Evolutionary conservation across 1,140 invertebrate species (phyloP), one percentile per base, ranked within the genome.

Genomic region (Diorhabda elongata): DNA sequence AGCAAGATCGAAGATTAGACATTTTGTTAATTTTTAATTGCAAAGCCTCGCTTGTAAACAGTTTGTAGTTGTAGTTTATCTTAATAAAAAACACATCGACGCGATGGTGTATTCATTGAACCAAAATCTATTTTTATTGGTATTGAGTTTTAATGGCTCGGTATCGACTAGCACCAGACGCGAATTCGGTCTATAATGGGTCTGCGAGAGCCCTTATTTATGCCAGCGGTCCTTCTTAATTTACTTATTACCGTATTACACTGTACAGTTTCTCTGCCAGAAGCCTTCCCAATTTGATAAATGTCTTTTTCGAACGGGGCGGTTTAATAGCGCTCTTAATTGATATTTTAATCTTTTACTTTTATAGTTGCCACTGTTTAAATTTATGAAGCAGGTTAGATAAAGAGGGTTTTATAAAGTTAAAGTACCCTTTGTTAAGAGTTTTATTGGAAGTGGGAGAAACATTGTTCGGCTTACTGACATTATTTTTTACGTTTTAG

Each of bases 191-290:
- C 63, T 66, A 68, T 71, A 68, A 71, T 68, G 61, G 66, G 61
- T 56, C 66, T 45, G 58, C 69, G 52, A 67, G 66, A 66, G 61
- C 58, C 59, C 69, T 71, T 73, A 73, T 73, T 73, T 73, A 73
- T 71, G 72, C 61, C 61, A 44, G 64, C 45, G 52, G 64, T 66
- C 67, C 66, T 67, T 71, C 64, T 71, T 71, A 73, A 71, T 73
- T 71, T 73, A 73, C 68, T 71, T 71, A 73, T 73, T 67, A 71
- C 67, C 66, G 57, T 66, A 56, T n/a, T 66, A 66, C 41, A 66
- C 64, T 71, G 64, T 69, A 62, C 58, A 67, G 61, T 67, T 63
- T 60, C 65, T 62, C 58, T 62, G 43, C 66, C 70, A 71, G 67
- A 71, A 71, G 70, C 66, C 66, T 45, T 41, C 45, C 44, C 63